Base-by-base conservation (phyloP, 2,113 vertebrate genomes). In the Podarcis cretensis region DNA sequence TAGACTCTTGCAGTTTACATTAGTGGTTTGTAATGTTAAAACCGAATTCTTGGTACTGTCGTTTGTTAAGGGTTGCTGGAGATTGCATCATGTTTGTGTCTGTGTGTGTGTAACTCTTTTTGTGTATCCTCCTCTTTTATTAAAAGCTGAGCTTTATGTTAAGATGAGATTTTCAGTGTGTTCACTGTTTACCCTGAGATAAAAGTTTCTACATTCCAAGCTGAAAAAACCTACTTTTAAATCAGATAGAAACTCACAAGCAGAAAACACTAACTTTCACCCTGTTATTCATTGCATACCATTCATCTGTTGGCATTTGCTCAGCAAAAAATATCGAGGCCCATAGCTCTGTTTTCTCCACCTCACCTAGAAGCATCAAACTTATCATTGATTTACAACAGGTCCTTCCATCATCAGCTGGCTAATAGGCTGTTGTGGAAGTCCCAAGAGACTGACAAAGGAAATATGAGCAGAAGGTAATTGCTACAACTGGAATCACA, bases 401-500 rank as follows among this genome's bases (percentile, higher is more conserved):
- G 95, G 96, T 95, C 92, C 90, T 95, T 97, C 96, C 87, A 92
- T 96, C 93, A 69, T 89, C 94, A 90, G 89, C 87, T 95, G 95
- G 92, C 92, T 97, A 97, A 97, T 96, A 96, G 94, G 95, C 93
- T 95, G 94, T 93, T 88, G 89, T 89, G 91, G 59, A 95, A 94
- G 83, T 96, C 97, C 92, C 97, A 10, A 48, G 96, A 92, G 96
- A 27, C 90, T 80, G 12, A n/a, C 83, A 2, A 84, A 93, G 95
- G 96, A 97, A 97, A 95, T 91, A 91, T 89, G 90, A 97, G 95
- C 85, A 91, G 89, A 91, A 93, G 91, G 93, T 97, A 96, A 96
- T 93, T 92, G 94, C 94, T 94, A 92, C 91, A 96, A 95, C 92
- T 96, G 95, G 94, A 96, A 91, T 97, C 90, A 21, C 89, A 87